Conservation (phyloP, 2,888 invertebrate species). For the Cheilosia variabilis region DNA sequence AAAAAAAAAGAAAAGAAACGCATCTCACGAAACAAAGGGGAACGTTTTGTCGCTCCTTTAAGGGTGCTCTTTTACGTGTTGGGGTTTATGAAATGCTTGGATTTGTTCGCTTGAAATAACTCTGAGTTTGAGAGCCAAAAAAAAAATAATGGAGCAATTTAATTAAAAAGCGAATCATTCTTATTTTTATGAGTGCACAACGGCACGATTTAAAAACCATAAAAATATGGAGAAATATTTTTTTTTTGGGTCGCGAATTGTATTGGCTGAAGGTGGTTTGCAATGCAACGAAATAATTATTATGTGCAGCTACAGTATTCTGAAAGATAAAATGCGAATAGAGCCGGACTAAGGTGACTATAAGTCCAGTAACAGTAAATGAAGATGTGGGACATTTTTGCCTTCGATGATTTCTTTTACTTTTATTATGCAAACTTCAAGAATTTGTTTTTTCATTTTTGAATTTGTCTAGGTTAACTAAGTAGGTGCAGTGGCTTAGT, state of each 20-base stretch:
- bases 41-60: constrained; percentile 21
- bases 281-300: neutral
- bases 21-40: constrained; percentile 21
- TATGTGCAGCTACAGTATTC: no score
- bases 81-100: constrained; percentile 17
- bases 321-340: no score
- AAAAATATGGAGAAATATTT: neutral
- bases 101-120: constrained; percentile 27
- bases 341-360: no score
- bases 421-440: no score
- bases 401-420: no score
- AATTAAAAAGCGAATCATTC: constrained; percentile 44
- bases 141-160: constrained; percentile 32
- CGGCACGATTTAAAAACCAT: constrained; percentile 9
- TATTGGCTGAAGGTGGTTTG: neutral
- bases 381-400: no score
- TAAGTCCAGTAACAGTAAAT: no score
- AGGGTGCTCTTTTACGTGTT: constrained; percentile 27
- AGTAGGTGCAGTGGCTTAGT: no score
- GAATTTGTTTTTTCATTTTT: no score
- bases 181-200: constrained; percentile 26
- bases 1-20: neutral
- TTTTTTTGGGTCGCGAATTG: neutral
- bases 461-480: no score
- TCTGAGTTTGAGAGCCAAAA: constrained; percentile 8